Conservation (phyloP, 2,113 vertebrate species). For the Rynchops niger region DNA sequence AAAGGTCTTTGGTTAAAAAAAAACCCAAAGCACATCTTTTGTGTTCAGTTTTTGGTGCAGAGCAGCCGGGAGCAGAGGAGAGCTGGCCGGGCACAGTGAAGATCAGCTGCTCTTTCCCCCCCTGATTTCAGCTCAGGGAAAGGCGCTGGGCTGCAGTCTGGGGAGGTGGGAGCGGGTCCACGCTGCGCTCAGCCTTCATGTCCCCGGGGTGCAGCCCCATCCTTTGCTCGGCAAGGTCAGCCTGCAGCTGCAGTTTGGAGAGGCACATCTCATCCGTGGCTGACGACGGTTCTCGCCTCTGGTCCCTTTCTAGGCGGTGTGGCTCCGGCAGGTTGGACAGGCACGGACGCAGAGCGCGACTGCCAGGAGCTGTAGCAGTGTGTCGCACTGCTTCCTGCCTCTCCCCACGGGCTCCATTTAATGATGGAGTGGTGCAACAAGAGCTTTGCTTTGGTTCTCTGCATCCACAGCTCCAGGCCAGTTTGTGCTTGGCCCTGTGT, state of each 20-base stretch:
- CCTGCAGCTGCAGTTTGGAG: accelerated
- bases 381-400: not conserved
- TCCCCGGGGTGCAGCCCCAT: not conserved
- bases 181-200: accelerated
- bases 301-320: not conserved
- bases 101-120: not conserved
- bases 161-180: not conserved
- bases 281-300: not conserved
- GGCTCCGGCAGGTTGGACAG: not conserved
- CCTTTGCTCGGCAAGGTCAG: accelerated
- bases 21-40: not conserved
- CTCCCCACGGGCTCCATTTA: not conserved
- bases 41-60: not conserved
- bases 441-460: not conserved
- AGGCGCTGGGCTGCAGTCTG: not conserved
- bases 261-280: accelerated
- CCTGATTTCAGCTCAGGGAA: not conserved
- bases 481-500: not conserved
- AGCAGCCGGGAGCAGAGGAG: not conserved
- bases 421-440: not conserved
- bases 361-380: not conserved
- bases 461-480: not conserved
- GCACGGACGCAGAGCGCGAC: accelerated
- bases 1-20: not conserved
- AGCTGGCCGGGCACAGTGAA: not conserved